Percentiles rank a stretch among this genome's conserved stretches.
Evolutionary conservation across 2,113 vertebrate species (phyloP).

Genomic region (Centrocercus urophasianus): DNA sequence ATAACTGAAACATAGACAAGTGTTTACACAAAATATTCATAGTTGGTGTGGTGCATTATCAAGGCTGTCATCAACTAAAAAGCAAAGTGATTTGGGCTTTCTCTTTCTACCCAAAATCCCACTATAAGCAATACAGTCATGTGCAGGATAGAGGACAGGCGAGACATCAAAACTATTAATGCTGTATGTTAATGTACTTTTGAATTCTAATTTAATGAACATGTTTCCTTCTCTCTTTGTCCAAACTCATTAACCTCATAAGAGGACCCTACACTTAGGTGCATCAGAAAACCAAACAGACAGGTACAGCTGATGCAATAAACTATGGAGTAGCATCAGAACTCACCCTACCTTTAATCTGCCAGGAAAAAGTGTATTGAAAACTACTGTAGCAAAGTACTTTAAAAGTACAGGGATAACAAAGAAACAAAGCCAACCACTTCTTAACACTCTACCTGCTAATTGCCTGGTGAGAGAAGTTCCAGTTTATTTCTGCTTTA

Average conservation of each 20-base stretch:
- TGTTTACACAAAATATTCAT: not conserved
- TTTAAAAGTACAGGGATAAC: not conserved
- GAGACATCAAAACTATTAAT: not conserved
- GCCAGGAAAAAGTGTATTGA: not conserved
- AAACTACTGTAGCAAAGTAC: not conserved
- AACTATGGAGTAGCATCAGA: not conserved
- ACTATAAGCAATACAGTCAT: not conserved
- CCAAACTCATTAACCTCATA: not conserved
- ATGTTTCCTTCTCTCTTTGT: not conserved
- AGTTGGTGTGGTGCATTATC: not conserved
- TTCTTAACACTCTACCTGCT: not conserved
- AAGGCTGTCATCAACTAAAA: not conserved
- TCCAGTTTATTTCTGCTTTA: not conserved
- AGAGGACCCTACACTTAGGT: not conserved
- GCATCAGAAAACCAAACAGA: not conserved
- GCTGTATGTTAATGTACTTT: not conserved
- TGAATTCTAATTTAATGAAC: constrained; percentile 8
- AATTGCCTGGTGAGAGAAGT: not conserved
- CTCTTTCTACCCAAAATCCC: not conserved
- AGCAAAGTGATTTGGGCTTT: not conserved
- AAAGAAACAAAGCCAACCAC: not conserved
- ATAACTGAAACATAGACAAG: not conserved
- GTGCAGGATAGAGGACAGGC: not conserved
- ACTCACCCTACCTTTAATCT: not conserved
- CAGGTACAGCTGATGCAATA: not conserved